Percentiles rank a stretch among this genome's conserved stretches.
Conservation (phyloP, 2,888 invertebrate genomes). For the Cheilosia scutellata region DNA sequence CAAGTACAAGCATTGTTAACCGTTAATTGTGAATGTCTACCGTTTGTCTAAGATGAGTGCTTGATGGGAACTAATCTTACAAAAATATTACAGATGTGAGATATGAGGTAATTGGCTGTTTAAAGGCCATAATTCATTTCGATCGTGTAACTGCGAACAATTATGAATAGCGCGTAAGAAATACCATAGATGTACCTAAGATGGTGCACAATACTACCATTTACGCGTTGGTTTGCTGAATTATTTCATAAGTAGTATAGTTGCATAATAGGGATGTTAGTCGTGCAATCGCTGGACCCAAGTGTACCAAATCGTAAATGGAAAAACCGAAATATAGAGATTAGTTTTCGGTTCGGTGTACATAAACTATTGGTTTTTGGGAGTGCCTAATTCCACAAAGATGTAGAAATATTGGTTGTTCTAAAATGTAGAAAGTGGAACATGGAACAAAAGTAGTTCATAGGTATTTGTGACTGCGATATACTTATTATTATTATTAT, state of each 20-base stretch:
- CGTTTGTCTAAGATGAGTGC: slow-evolving; percentile 23
- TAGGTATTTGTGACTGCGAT: too few species aligned
- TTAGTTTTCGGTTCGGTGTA: too few species aligned
- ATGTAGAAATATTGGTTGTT: too few species aligned
- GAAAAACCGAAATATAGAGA: neutral
- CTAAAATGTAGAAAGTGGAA: too few species aligned
- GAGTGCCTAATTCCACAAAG: too few species aligned
- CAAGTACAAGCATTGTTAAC: slow-evolving; percentile 56
- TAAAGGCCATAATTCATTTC: slow-evolving; percentile 54
- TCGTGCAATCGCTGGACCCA: neutral
- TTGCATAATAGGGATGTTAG: slow-evolving; percentile 18
- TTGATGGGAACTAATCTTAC: slow-evolving; percentile 44
- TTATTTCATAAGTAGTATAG: neutral
- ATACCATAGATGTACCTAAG: slow-evolving; percentile 22
- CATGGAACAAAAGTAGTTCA: too few species aligned
- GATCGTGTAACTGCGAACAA: slow-evolving; percentile 38
- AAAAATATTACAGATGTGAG: slow-evolving; percentile 51
- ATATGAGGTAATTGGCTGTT: slow-evolving; percentile 61
- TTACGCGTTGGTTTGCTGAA: slow-evolving; percentile 18
- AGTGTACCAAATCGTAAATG: neutral
- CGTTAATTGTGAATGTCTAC: slow-evolving; percentile 38
- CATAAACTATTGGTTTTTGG: too few species aligned
- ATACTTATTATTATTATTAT: too few species aligned
- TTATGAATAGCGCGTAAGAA: slow-evolving; percentile 13
- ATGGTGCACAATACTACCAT: slow-evolving; percentile 12